A percentile compares a stretch with the other conserved stretches of the same genome.
Conservation (phyloP, 2,113 vertebrate species). For the human (Homo sapiens) region GRCh38 chr2:192732501-192733000, state of each 20-base stretch:
- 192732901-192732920: constrained; percentile 82
- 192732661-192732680: constrained; percentile 63
- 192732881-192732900: constrained; percentile 71
- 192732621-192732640: not conserved
- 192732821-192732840: constrained; percentile 80
- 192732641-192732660: constrained; percentile 26
- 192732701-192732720: constrained; percentile 57
- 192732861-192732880: constrained; percentile 68
- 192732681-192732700: constrained; percentile 77
- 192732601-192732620: constrained; percentile 8
- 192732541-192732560: not conserved
- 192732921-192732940: constrained; percentile 82
- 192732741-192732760: constrained; percentile 87
- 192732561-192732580: not conserved
- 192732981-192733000: constrained; percentile 74
- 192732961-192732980: constrained; percentile 61
- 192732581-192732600: not conserved
- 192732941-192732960: constrained; percentile 76
- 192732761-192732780: constrained; percentile 84
- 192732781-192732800: constrained; percentile 70
- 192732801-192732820: constrained; percentile 78
- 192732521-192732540: not conserved
- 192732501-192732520: not conserved
- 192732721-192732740: constrained; percentile 63
- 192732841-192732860: constrained; percentile 68